Percentiles rank a stretch among this genome's conserved stretches.
Conservation (phyloP, 2,113 vertebrate genomes). For the Pandion haliaetus region DNA sequence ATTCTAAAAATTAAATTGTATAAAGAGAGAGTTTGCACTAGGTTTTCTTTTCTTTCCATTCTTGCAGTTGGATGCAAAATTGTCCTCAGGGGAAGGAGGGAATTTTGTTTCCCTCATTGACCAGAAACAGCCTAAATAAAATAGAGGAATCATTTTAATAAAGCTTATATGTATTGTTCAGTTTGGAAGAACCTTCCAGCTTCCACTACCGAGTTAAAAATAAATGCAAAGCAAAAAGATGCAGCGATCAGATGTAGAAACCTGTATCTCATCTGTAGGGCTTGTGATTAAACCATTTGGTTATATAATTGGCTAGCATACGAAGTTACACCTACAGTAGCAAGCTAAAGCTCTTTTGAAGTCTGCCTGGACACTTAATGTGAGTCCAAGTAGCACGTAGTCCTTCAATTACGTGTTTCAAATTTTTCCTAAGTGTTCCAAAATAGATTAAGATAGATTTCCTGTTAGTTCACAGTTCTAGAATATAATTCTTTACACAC, state of each 20-base stretch:
- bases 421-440: background rate
- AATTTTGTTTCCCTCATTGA: background rate
- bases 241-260: background rate
- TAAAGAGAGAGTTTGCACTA: background rate
- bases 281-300: slow-evolving; percentile 64
- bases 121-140: background rate
- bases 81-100: slow-evolving; percentile 9
- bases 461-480: background rate
- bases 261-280: background rate
- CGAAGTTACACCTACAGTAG: slow-evolving; percentile 44
- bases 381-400: background rate
- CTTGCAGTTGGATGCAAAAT: slow-evolving; percentile 6
- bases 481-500: background rate
- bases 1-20: background rate
- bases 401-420: background rate
- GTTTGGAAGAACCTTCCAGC: background rate
- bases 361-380: slow-evolving; percentile 56
- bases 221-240: background rate
- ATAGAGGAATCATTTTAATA: background rate
- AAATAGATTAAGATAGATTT: background rate
- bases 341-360: slow-evolving; percentile 46
- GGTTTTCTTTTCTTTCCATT: background rate
- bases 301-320: slow-evolving; percentile 57
- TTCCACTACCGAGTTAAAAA: background rate
- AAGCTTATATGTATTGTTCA: background rate